phyloP scores from a whole-genome alignment of 2,888 invertebrate genomes.

The Pachliopta kotzebuea region DNA sequence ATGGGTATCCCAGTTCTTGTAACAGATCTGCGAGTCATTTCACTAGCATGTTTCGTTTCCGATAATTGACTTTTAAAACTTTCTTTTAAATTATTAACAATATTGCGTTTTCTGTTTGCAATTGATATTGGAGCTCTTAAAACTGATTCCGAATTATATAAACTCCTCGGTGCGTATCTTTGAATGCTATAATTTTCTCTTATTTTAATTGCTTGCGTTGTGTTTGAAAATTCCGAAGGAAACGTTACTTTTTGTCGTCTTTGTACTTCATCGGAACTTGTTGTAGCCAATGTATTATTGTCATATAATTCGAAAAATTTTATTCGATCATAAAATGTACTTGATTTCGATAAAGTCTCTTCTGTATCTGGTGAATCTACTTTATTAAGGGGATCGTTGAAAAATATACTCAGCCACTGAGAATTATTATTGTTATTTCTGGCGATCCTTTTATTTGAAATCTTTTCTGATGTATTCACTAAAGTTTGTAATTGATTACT shows the following conservation, averaged over 20 bases:
- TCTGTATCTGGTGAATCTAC: neutral
- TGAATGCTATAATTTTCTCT: neutral
- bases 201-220: neutral
- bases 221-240: neutral
- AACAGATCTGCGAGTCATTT: neutral
- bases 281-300: slow-evolving; percentile 41
- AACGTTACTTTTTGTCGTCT: neutral
- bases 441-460: slow-evolving; percentile 19
- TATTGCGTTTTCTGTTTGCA: slow-evolving; percentile 31
- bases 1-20: slow-evolving; percentile 26
- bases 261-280: neutral
- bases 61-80: slow-evolving; percentile 11
- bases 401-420: slow-evolving; percentile 24
- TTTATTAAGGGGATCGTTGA: slow-evolving; percentile 23
- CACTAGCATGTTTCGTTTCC: neutral
- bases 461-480: slow-evolving; percentile 20
- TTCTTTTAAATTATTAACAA: slow-evolving; percentile 29
- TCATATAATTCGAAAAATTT: slow-evolving; percentile 71
- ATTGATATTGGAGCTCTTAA: slow-evolving; percentile 32
- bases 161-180: neutral
- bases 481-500: neutral
- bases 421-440: slow-evolving; percentile 18
- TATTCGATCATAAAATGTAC: slow-evolving; percentile 52
- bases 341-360: slow-evolving; percentile 18
- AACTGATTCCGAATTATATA: slow-evolving; percentile 18